These are phyloP conservation scores for Delia radicum DNA, from an alignment of 1,140 invertebrate species.

Conservation along the genomic window DNA sequence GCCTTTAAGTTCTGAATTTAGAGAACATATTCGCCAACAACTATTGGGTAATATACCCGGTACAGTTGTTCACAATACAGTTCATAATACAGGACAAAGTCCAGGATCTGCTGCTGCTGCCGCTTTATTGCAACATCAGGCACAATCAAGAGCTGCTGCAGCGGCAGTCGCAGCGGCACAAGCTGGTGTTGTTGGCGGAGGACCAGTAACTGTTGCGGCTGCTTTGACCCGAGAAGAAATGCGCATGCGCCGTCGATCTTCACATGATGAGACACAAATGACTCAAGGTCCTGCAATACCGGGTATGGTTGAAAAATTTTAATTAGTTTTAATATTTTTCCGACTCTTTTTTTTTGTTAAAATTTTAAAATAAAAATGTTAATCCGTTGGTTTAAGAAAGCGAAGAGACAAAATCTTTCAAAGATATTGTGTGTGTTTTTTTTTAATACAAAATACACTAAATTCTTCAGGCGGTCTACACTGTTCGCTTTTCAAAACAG, in stretches of 20 bases:
- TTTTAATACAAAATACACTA: too few species aligned
- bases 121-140: conserved; percentile 51
- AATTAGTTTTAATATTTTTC: neutral
- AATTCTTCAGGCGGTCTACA: too few species aligned
- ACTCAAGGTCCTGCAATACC: conserved; percentile 43
- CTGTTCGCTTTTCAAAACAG: too few species aligned
- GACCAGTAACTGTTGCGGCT: neutral
- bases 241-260: conserved; percentile 51
- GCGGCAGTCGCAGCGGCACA: conserved; percentile 47
- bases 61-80: conserved; percentile 46
- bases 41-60: conserved; percentile 46
- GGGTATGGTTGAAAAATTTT: conserved; percentile 41
- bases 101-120: conserved; percentile 50
- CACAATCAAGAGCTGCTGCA: conserved; percentile 49
- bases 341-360: too few species aligned
- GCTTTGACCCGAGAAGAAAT: conserved; percentile 49
- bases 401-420: too few species aligned
- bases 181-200: neutral
- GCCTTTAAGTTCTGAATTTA: conserved; percentile 51
- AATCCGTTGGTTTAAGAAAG: too few species aligned
- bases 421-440: too few species aligned
- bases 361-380: too few species aligned
- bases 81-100: conserved; percentile 47
- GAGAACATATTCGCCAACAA: conserved; percentile 52
- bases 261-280: conserved; percentile 54